Conservation (phyloP, 2,113 vertebrate genomes). For the Gorsachius goisagi region DNA sequence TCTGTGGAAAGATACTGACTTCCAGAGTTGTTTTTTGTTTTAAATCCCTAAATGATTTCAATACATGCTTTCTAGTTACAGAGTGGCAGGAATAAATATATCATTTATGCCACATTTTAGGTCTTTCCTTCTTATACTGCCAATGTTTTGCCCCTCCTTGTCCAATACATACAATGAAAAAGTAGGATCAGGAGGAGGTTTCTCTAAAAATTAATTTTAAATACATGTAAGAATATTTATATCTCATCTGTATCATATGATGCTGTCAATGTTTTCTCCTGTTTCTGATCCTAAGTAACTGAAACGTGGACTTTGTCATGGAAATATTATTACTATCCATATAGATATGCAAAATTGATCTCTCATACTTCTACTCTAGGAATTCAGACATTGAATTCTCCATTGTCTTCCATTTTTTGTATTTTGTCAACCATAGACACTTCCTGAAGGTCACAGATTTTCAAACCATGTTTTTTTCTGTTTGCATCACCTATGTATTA, state of each 20-base stretch:
- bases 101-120: neutral
- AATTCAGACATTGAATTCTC: too few relatives aligned
- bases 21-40: neutral
- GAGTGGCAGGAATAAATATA: neutral
- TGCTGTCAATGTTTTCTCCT: neutral
- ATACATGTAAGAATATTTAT: neutral
- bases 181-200: fast-evolving
- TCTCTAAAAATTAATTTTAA: neutral
- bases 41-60: neutral
- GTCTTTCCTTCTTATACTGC: neutral
- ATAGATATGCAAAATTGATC: fast-evolving
- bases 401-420: too few relatives aligned
- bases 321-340: neutral
- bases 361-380: neutral
- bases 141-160: neutral
- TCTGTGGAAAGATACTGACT: neutral
- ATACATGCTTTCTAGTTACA: neutral
- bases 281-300: neutral
- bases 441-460: neutral
- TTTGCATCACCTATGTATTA: neutral
- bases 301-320: neutral
- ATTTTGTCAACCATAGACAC: too few relatives aligned
- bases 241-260: neutral
- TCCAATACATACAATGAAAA: neutral
- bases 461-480: neutral